Percentiles rank a stretch among this genome's conserved stretches.
Evolutionary conservation across 2,888 invertebrate species (phyloP).

Genomic region (Ormyrus rosae): DNA sequence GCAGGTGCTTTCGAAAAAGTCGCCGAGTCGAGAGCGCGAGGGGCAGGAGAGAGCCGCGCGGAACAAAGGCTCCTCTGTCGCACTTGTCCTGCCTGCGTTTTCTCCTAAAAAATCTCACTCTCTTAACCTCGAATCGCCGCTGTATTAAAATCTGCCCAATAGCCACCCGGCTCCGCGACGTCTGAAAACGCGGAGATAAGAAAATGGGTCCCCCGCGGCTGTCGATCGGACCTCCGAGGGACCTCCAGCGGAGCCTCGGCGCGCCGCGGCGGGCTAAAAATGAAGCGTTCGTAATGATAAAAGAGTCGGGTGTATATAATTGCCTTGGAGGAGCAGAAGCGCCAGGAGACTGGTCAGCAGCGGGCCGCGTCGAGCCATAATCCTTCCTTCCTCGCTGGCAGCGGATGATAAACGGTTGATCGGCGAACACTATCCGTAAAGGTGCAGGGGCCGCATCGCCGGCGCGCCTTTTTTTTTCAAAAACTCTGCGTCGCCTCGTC

Average conservation of each 20-base stretch:
- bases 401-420: background rate
- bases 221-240: slow-evolving; percentile 10
- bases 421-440: no score
- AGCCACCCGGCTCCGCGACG: background rate
- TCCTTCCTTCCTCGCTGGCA: background rate
- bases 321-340: slow-evolving; percentile 45
- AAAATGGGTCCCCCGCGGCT: slow-evolving; percentile 10
- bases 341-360: background rate
- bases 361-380: background rate
- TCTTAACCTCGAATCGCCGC: no score
- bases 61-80: no score
- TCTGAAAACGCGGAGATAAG: background rate
- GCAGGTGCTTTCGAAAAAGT: no score
- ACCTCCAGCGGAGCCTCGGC: background rate
- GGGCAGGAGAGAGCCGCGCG: no score
- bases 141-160: background rate
- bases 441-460: background rate
- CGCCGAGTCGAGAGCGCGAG: no score
- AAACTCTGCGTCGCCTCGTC: background rate
- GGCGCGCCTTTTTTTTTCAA: background rate
- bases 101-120: no score
- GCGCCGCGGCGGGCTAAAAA: background rate
- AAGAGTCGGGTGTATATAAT: slow-evolving; percentile 20
- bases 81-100: no score
- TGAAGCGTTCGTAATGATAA: slow-evolving; percentile 1